These are phyloP conservation scores for Pseudochromis fuscus DNA, from an alignment of 2,797 vertebrate genomes.

Conservation along the genomic window DNA sequence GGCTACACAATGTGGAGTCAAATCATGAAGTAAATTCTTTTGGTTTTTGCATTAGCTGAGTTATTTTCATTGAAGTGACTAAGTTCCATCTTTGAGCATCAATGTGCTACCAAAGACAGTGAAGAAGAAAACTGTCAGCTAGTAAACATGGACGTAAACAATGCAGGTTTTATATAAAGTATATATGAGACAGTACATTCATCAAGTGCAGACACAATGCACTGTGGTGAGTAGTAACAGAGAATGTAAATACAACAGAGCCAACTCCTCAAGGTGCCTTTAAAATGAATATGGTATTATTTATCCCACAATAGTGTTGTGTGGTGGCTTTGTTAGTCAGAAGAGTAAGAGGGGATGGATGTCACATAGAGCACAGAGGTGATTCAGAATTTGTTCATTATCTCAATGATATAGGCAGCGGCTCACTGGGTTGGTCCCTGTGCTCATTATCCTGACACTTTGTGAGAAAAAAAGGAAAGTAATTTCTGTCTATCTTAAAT, in stretches of 20 bases:
- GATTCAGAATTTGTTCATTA: neutral
- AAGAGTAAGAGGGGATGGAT: slow-evolving; percentile 1
- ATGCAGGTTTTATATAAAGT: neutral
- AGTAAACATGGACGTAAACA: neutral
- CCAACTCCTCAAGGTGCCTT: too few species aligned
- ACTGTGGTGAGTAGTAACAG: too few species aligned
- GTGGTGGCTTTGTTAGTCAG: neutral
- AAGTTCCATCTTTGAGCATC: too few species aligned
- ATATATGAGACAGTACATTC: neutral
- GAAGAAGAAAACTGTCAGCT: neutral
- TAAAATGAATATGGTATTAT: neutral
- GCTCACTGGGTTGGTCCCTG: neutral
- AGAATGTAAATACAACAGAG: too few species aligned
- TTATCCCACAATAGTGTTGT: neutral
- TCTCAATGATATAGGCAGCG: neutral
- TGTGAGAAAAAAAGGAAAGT: neutral
- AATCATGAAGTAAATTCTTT: too few species aligned
- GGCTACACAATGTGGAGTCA: too few species aligned
- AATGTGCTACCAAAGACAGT: too few species aligned
- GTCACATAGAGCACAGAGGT: neutral
- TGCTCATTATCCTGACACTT: slow-evolving; percentile 18
- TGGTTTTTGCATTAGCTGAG: too few species aligned
- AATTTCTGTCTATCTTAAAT: neutral
- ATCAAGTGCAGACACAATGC: too few species aligned
- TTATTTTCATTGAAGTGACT: too few species aligned